Conservation (phyloP, 37 sponge, comb jelly and placozoan genomes). For the Spongia lamella region DNA sequence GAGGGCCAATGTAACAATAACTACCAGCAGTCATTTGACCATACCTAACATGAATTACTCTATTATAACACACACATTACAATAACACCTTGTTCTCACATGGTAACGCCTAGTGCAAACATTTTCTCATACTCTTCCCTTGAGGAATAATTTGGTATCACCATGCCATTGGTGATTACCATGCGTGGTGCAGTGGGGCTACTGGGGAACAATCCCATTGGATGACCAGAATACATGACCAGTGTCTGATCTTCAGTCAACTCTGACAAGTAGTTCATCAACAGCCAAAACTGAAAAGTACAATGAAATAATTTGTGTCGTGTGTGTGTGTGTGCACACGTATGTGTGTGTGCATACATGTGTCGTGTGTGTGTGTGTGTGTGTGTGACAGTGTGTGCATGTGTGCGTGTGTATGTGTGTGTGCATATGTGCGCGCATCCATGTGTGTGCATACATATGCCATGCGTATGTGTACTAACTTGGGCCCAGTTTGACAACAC, state of each 20-base stretch:
- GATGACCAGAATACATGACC: constrained; percentile 97
- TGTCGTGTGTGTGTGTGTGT: too few relatives aligned
- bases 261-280: constrained; percentile 89
- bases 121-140: constrained; percentile 84
- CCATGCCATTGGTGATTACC: constrained; percentile 97
- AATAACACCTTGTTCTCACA: constrained; percentile 26
- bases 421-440: neutral
- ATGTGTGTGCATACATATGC: too few relatives aligned
- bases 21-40: constrained; percentile 99
- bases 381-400: neutral
- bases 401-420: neutral
- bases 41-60: constrained; percentile 49
- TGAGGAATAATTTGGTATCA: constrained; percentile 94
- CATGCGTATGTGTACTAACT: constrained; percentile 15
- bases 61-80: neutral
- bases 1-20: constrained; percentile 99
- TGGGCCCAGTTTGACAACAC: constrained; percentile 99
- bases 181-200: constrained; percentile 76
- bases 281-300: constrained; percentile 74
- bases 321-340: too few relatives aligned
- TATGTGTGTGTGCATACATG: neutral
- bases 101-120: constrained; percentile 96
- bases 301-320: neutral
- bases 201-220: constrained; percentile 94
- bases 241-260: constrained; percentile 94